Evolutionary conservation across 2,888 invertebrate species (phyloP), one percentile per base, ranked within the genome.

Genomic region (Laspeyria flexula): DNA sequence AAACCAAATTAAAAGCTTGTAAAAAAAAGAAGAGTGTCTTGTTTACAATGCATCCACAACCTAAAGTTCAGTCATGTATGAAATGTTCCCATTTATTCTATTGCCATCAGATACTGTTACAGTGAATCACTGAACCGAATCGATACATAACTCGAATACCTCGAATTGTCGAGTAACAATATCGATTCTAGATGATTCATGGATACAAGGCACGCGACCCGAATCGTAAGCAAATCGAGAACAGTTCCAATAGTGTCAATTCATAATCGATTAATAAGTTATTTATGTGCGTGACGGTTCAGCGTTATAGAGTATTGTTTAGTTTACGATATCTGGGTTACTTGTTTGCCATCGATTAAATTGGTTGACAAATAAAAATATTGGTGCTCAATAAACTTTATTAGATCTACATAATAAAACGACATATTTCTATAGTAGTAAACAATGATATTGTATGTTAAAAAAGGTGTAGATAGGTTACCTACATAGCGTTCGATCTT

Each of bases 181-280:
- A 75, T 75, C 65, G 67, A 72, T 74, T 61, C 12, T 33, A 21
- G 50, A 64, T 72, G 71, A 76, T 73, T 70, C 60, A 75, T 63
- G 43, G 51, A 35, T 41, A 45, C 25, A 18, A 18, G 61, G 55
- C 73, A 79, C 65, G 75, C 68, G 47, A 68, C 43, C 43, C 35
- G 44, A 60, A 65, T 60, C 50, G 54, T 42, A 41, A 40, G 11
- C 51, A 41, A 50, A 30, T 7, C 38, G 46, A 38, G 55, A 46
- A 65, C 55, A 33, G 47, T 61, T 41, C 23, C 35, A 40, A 57
- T 53, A 58, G 49, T 45, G 18, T 31, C 33, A 29, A 57, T 64
- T 51, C 29, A 29, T 38, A 35, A 51, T 49, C 43, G 55, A 60
- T 58, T 58, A 37, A 41, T 12, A 51, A 55, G 51, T 52, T 37